phyloP scores from a whole-genome alignment of 2,797 vertebrate species.

The Scleropages formosus region DNA sequence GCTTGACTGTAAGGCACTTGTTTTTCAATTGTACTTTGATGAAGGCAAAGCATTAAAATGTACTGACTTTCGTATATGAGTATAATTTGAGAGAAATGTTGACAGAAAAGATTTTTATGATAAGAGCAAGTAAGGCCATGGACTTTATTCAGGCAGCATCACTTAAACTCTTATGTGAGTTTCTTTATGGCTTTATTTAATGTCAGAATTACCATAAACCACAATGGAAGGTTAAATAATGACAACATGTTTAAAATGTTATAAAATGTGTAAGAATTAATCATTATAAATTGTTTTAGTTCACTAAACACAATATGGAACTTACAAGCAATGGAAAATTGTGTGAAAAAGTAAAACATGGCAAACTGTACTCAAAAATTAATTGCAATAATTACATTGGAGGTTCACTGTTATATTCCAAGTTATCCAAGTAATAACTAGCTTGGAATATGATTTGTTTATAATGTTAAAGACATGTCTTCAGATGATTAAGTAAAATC shows the following conservation, averaged over 20 bases:
- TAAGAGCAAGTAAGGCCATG: constrained; percentile 16
- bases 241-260: background rate
- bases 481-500: too few relatives aligned
- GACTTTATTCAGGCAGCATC: constrained; percentile 11
- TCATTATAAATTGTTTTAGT: background rate
- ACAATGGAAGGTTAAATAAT: background rate
- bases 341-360: too few relatives aligned
- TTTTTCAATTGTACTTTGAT: too few relatives aligned
- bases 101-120: background rate
- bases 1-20: too few relatives aligned
- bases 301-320: background rate
- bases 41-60: background rate
- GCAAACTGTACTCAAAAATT: too few relatives aligned
- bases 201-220: constrained; percentile 31
- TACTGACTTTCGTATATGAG: background rate
- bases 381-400: too few relatives aligned
- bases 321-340: too few relatives aligned
- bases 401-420: too few relatives aligned
- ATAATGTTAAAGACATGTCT: too few relatives aligned
- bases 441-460: too few relatives aligned
- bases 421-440: too few relatives aligned
- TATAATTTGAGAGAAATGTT: constrained; percentile 8
- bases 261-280: background rate
- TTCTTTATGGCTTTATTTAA: constrained; percentile 8
- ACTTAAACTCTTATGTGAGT: constrained; percentile 21